Evolutionary conservation across 2,888 invertebrate species (phyloP), one percentile per base, ranked within the genome.

Genomic region (Ectemnius lituratus): DNA sequence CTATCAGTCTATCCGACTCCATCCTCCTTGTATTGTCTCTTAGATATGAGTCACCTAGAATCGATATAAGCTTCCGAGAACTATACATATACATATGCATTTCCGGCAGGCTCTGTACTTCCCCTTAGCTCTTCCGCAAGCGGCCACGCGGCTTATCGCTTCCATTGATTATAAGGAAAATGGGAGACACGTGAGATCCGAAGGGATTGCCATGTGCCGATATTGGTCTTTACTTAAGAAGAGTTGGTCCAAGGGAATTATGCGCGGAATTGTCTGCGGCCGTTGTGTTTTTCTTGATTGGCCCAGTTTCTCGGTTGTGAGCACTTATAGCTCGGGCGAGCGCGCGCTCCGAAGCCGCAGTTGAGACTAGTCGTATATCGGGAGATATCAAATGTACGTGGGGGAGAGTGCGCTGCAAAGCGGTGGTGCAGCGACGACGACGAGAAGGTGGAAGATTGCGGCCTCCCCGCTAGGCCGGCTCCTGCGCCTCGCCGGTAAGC

Each of bases 321-420:
- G 57, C 57, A 52, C 65, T 20, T 14, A 66, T 52, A 16, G 52
- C 71, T 37, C 37, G 37, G 11, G 37, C 37, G 37, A 37, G 37
- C 65, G 68, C 71, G 62, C 67, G 74, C 64, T 20, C 37, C 27
- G 52, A 66, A 62, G 49, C 71, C 68, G 47, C 72, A 66, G 52
- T 56, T 8, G 47, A 37, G n/a, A 45, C 65, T 60, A 37, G 37
- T 37, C 37, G 37, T 37, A 37, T 37, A 37, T 37, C 37, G 37
- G n/a, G 28, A 65, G 80, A 76, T 80, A 80, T 80, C 73, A 60
- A 69, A 71, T 80, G 75, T 62, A 60, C 75, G 8, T 37, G 37
- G 37, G 37, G 37, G 37, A 37, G 65, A 70, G 47, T 63, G 65
- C 58, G 64, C 47, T 37, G 37, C 37, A 37, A 37, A 37, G 37